Evolutionary conservation across 2,888 invertebrate genomes (phyloP).

Genomic region (Epiblema foenella): DNA sequence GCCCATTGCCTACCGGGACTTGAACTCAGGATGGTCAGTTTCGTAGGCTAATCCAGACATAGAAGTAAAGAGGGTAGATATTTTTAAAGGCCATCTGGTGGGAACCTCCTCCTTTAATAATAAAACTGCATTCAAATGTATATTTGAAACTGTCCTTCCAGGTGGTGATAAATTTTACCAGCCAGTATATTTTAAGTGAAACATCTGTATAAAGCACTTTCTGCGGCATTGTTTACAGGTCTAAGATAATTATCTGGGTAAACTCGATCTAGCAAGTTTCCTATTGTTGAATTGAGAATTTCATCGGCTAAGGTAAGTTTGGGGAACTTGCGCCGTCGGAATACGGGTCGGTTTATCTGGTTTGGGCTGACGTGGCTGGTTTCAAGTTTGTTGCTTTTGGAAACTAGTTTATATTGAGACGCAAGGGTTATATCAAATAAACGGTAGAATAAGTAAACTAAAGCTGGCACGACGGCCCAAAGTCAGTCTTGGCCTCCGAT

Average conservation of each 20-base stretch:
- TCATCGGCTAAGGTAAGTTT: constrained; percentile 18
- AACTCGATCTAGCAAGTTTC: constrained; percentile 33
- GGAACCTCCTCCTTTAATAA: too few species aligned
- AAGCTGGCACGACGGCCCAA: too few species aligned
- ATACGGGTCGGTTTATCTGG: constrained; percentile 22
- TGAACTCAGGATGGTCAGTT: too few species aligned
- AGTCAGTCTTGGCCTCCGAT: too few species aligned
- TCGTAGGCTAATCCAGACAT: too few species aligned
- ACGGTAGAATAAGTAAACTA: too few species aligned
- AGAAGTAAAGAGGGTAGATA: too few species aligned
- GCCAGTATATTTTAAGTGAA: neutral
- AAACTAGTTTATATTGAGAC: neutral
- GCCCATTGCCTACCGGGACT: too few species aligned
- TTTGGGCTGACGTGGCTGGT: neutral
- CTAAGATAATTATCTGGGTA: constrained; percentile 28
- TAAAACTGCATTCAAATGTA: too few species aligned
- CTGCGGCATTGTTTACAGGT: constrained; percentile 14
- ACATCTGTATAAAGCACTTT: constrained; percentile 1
- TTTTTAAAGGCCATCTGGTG: too few species aligned
- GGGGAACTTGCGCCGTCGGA: constrained; percentile 12
- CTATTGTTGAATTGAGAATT: constrained; percentile 27
- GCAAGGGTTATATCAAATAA: neutral
- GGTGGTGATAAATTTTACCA: too few species aligned
- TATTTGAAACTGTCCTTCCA: too few species aligned
- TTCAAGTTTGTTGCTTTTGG: neutral